Base-by-base conservation (phyloP, 1,140 invertebrate species). In the Diachasma alloeum region DNA sequence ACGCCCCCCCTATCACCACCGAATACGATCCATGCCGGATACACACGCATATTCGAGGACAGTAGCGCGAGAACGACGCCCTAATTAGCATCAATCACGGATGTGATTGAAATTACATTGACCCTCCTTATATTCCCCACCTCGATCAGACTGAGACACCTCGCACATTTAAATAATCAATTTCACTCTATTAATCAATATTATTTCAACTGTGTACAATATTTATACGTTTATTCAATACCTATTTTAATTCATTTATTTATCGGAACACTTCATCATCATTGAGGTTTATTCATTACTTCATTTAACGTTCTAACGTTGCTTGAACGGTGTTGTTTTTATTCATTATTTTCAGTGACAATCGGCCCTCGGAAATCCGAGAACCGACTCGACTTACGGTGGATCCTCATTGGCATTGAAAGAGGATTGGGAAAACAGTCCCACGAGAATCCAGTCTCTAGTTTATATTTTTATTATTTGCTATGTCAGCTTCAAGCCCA, bases 251-350 rank as follows among this genome's bases (percentile, higher is more conserved):
- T 44, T 72, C 15, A 44, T 59, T 70, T 44, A 69, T 59, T 74
- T 59, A 78, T 78, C 69, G 72, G 76, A 78, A 78, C 76, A 78
- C 76, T 78, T 78, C 72, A 74, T 73, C 76, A 48, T 78, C 76
- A 71, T 69, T 78, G 76, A 67, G 70, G 69, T 74, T 78, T 74
- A 59, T 73, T 24, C 17, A 59, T 59, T 36, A 46, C 48, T 56
- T 72, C 42, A 44, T 72, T 75, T 56, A 69, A 75, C 36, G 22
- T 70, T 70, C 67, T 75, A 75, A 56, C 26, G 63, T 75, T 75
- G 10, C 11, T 48, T 26, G 63, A 75, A 75, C 74, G 74, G 37
- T 46, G 9, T 68, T 66, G 0, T 11, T n/a, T 37, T 9, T 37
- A 39, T 36, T 17, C 36, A 68, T 37, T 17, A n/a, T 37, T 68